Conservation (phyloP, 1,140 invertebrate species). For the Neoseiulus cucumeris region DNA sequence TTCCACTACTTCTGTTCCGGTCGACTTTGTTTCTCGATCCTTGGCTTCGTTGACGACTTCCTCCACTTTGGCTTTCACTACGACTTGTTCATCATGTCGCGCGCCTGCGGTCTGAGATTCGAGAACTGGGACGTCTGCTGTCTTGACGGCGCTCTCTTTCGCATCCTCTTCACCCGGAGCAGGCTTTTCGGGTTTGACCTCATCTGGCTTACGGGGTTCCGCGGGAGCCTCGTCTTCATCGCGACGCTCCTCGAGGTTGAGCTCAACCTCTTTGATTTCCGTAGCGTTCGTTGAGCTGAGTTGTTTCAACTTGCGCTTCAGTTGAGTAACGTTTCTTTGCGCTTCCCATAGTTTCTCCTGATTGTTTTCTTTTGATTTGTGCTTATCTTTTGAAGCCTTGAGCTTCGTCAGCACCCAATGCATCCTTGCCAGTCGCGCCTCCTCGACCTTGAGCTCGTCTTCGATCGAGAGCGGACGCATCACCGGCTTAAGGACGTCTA, state of each 20-base stretch:
- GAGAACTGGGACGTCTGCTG: too few species aligned
- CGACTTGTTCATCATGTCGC: too few species aligned
- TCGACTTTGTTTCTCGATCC: too few species aligned
- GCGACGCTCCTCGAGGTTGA: not conserved
- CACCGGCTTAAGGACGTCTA: not conserved
- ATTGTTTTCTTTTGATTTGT: constrained; percentile 1
- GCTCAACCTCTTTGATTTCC: not conserved
- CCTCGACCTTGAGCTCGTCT: constrained; percentile 3
- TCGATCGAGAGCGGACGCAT: not conserved
- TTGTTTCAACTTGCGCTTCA: constrained; percentile 1
- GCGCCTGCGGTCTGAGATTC: too few species aligned
- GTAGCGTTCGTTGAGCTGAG: not conserved
- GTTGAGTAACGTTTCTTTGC: not conserved
- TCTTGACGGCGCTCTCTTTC: too few species aligned
- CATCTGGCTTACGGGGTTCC: too few species aligned
- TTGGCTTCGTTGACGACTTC: too few species aligned
- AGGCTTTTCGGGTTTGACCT: too few species aligned
- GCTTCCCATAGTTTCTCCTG: constrained; percentile 7
- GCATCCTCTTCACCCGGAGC: too few species aligned
- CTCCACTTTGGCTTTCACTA: too few species aligned
- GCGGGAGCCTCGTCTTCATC: not conserved
- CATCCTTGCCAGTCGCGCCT: not conserved
- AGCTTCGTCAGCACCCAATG: not conserved
- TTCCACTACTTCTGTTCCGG: too few species aligned
- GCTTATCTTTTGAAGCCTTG: not conserved